Conservation (phyloP, 2,113 vertebrate genomes). For the Triplophysa rosa region DNA sequence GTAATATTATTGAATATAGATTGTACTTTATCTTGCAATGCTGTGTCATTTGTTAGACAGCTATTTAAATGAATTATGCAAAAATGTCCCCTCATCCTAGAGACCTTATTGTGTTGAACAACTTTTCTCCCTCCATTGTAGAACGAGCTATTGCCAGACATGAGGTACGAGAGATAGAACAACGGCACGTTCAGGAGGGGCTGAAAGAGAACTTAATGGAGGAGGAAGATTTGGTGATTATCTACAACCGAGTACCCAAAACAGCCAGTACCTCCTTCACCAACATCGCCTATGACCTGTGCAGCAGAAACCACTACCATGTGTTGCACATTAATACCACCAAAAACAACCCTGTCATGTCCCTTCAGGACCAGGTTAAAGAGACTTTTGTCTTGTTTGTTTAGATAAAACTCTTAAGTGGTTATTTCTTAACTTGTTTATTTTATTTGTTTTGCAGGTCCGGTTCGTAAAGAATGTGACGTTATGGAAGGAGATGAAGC, state of each 20-base stretch:
- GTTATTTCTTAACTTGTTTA: background rate
- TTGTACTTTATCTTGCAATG: background rate
- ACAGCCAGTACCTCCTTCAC: constrained; percentile 99
- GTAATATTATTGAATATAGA: background rate
- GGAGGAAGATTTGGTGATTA: constrained; percentile 87
- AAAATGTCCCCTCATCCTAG: background rate
- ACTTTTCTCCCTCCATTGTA: constrained; percentile 54
- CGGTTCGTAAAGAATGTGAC: constrained; percentile 97
- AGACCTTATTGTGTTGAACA: background rate
- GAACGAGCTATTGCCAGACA: constrained; percentile 95
- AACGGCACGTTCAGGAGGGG: constrained; percentile 89
- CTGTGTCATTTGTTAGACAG: background rate
- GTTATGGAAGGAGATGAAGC: constrained; percentile 97
- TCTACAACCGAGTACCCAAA: constrained; percentile 98
- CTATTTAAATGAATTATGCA: background rate
- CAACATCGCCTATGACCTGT: constrained; percentile 88
- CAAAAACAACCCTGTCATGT: constrained; percentile 99
- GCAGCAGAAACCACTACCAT: constrained; percentile 90
- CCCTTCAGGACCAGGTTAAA: constrained; percentile 95
- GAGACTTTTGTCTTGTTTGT: background rate
- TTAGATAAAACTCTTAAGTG: background rate
- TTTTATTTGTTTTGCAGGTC: constrained; percentile 59
- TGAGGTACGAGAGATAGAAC: constrained; percentile 94
- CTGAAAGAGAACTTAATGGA: constrained; percentile 50
- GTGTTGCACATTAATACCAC: constrained; percentile 99